Base-by-base conservation (phyloP, 2,797 vertebrate species). In the Cheirogaleus major region DNA sequence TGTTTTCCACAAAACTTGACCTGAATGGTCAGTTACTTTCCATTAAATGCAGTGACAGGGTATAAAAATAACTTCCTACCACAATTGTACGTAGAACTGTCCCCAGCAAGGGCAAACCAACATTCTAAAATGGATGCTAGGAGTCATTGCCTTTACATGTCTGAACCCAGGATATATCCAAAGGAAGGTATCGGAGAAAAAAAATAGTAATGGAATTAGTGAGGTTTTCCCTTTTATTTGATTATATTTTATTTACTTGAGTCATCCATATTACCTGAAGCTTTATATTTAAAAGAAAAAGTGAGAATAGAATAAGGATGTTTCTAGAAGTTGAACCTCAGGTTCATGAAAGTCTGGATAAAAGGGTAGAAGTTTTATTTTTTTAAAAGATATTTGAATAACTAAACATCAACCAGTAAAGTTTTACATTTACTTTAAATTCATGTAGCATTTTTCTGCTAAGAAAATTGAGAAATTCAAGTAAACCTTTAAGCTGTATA, bases 1-100 rank as follows among this genome's bases (percentile, higher is more conserved):
- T 98, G 87, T 98, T 98, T 98, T 98, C 97, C 96, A 98, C 92
- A 97, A 98, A 98, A 98, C 97, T 97, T 97, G 97, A 98, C 96
- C 97, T 98, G 95, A 98, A 96, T 98, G 97, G 15, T 92, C 95
- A 97, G 89, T 98, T 92, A 97, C 96, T 98, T 98, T 97, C 97
- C 95, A 89, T 97, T 98, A 98, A 98, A 97, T 97, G 96, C 95
- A 92, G 87, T 93, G 96, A 98, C 95, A 98, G 95, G 94, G 93
- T 96, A 98, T 98, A 98, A 98, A 98, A 98, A 96, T 96, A 94
- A 95, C 93, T 98, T 98, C 87, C 91, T 57, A 89, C 79, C 92
- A 95, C 84, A 98, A 98, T 75, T 97, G 80, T 89, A 89, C 50
- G 35, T 63, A 52, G 11, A 65, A 14, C 23, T 61, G 65, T 95